Conservation (phyloP, 2,888 invertebrate species). For the Mechanitis mazaeus region DNA sequence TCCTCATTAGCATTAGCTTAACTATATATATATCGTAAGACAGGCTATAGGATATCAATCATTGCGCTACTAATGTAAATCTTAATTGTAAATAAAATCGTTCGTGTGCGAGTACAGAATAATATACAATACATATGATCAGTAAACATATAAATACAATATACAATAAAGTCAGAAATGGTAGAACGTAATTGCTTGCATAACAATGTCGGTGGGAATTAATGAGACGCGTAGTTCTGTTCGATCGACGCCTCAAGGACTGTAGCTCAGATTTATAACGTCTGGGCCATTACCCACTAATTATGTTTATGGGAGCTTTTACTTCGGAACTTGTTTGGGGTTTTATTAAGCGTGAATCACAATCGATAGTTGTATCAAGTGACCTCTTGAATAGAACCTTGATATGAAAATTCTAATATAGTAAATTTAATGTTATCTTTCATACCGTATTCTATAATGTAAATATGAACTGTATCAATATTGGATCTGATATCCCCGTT, state of each 20-base stretch:
- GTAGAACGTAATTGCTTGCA: slow-evolving; percentile 51
- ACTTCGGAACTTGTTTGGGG: slow-evolving; percentile 32
- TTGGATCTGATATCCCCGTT: background rate
- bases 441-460: too few relatives aligned
- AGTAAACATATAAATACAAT: background rate
- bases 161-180: slow-evolving; percentile 30
- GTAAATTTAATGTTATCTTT: too few relatives aligned
- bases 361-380: slow-evolving; percentile 8
- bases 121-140: background rate
- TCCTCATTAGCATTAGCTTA: too few relatives aligned
- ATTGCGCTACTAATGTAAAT: too few relatives aligned
- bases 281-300: slow-evolving; percentile 55
- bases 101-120: background rate
- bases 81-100: too few relatives aligned
- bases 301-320: slow-evolving; percentile 55
- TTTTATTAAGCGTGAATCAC: slow-evolving; percentile 30
- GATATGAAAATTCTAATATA: too few relatives aligned
- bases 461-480: too few relatives aligned
- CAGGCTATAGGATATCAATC: too few relatives aligned
- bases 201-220: slow-evolving; percentile 26
- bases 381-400: background rate
- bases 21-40: too few relatives aligned
- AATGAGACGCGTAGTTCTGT: slow-evolving; percentile 26
- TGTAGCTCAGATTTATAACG: slow-evolving; percentile 51
- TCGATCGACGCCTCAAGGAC: slow-evolving; percentile 34